Evolutionary conservation across 1,140 invertebrate species (phyloP).

Genomic region (Caenorhabditis tropicalis): DNA sequence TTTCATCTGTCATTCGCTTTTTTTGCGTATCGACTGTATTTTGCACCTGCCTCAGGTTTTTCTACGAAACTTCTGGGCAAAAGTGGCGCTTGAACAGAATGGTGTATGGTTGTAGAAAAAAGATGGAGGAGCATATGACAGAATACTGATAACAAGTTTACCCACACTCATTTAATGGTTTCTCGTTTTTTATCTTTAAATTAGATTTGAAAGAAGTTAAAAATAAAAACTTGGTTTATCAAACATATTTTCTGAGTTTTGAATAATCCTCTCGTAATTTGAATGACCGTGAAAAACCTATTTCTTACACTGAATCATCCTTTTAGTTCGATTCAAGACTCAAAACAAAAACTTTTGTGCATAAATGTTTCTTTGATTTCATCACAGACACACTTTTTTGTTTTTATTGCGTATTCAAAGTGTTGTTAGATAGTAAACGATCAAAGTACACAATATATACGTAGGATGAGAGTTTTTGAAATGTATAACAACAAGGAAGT

Average conservation of each 20-base stretch:
- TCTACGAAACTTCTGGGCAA: not conserved
- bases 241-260: too few relatives aligned
- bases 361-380: too few relatives aligned
- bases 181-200: not conserved
- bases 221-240: not conserved
- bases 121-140: not conserved
- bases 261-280: too few relatives aligned
- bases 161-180: not conserved
- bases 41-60: conserved; percentile 17
- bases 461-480: too few relatives aligned
- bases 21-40: not conserved
- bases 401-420: not conserved
- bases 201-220: too few relatives aligned
- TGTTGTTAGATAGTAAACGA: not conserved
- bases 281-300: too few relatives aligned
- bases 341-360: too few relatives aligned
- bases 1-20: not conserved
- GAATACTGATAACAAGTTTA: not conserved
- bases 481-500: not conserved
- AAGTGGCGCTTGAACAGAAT: not conserved
- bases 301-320: too few relatives aligned
- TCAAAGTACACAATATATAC: not conserved
- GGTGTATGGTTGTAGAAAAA: not conserved
- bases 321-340: too few relatives aligned
- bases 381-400: too few relatives aligned